Evolutionary conservation across 2,797 vertebrate genomes (phyloP).

Genomic region (Neoniphon sammara): DNA sequence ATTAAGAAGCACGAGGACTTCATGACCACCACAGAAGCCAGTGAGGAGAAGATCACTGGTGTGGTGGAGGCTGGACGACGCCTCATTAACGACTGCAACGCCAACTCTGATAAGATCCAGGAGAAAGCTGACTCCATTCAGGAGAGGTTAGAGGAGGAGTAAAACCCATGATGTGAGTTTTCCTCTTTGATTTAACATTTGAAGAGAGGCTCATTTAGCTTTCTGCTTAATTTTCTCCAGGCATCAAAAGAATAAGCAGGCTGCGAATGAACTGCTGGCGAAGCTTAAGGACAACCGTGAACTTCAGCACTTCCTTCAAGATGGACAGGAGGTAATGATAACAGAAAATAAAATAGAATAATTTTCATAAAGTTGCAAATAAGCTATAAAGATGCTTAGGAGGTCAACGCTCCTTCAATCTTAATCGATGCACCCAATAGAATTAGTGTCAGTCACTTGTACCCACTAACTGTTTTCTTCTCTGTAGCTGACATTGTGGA

Average conservation of each 20-base stretch:
- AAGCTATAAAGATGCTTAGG: not conserved
- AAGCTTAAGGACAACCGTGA: slow-evolving; percentile 93
- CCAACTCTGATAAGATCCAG: slow-evolving; percentile 90
- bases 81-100: slow-evolving; percentile 87
- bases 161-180: not conserved
- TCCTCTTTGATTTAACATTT: slow-evolving; percentile 13
- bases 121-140: slow-evolving; percentile 94
- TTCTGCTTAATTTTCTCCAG: slow-evolving; percentile 71
- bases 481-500: slow-evolving; percentile 91
- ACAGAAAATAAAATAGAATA: not conserved
- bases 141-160: slow-evolving; percentile 83
- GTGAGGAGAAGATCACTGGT: slow-evolving; percentile 90
- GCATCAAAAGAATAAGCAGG: slow-evolving; percentile 88
- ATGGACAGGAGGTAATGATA: slow-evolving; percentile 91
- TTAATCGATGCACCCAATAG: no score
- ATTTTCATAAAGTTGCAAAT: not conserved
- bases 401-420: not conserved
- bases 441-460: no score
- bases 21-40: slow-evolving; percentile 93
- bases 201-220: slow-evolving; percentile 16
- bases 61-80: slow-evolving; percentile 89
- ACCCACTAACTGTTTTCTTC: slow-evolving; percentile 5
- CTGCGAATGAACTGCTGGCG: slow-evolving; percentile 86
- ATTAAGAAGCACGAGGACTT: slow-evolving; percentile 96
- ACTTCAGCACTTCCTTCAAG: slow-evolving; percentile 94